A percentile compares a stretch with the other conserved stretches of the same genome.
These are phyloP conservation scores for Antedon bifida DNA, from an alignment of 35 echinoderm and acorn worm genomes.

Conservation along the genomic window DNA sequence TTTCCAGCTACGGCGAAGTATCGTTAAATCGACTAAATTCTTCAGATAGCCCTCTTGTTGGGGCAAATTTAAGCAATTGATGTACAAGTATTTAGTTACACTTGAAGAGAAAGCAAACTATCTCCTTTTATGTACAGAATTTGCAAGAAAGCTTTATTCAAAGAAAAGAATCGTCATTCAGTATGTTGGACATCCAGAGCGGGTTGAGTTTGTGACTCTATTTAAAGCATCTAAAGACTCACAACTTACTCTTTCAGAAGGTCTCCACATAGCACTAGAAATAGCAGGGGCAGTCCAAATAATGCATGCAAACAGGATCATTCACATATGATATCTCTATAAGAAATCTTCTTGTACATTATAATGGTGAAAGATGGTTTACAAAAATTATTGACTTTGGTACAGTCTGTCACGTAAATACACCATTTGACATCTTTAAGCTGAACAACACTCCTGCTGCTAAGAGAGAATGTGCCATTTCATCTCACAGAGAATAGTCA, in stretches of 20 bases:
- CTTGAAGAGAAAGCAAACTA: not conserved
- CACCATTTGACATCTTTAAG: not conserved
- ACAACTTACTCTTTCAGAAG: not conserved
- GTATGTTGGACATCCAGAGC: not conserved
- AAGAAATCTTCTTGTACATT: not conserved
- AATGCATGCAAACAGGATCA: not conserved
- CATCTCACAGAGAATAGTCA: not conserved
- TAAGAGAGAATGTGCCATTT: not conserved
- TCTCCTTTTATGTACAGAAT: not conserved
- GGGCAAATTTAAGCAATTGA: not conserved
- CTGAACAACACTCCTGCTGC: not conserved
- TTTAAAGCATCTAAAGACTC: not conserved
- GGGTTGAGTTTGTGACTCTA: not conserved
- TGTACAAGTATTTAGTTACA: not conserved
- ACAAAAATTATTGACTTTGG: not conserved
- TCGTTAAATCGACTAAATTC: not conserved
- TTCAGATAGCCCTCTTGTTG: not conserved
- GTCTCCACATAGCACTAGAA: not conserved
- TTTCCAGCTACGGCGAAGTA: not conserved
- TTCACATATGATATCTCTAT: not conserved
- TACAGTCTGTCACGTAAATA: not conserved
- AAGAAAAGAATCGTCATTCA: not conserved
- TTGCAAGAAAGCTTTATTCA: not conserved
- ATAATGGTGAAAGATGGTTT: not conserved
- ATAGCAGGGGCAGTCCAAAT: not conserved